phyloP scores from a whole-genome alignment of 2,113 vertebrate species.

The Hippocampus barbouri region DNA sequence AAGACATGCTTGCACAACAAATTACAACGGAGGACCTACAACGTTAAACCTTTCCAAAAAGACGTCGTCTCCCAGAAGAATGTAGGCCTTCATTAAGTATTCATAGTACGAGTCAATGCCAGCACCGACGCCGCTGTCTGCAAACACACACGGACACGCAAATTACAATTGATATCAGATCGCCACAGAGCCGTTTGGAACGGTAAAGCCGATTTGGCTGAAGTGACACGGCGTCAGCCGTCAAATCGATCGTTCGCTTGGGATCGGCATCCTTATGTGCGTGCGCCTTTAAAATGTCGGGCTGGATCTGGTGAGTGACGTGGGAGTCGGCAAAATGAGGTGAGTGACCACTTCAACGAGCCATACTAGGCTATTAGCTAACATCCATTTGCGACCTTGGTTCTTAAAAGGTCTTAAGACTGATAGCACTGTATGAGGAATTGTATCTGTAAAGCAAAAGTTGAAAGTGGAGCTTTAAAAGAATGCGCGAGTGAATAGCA shows the following conservation, averaged over 20 bases:
- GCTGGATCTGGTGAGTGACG: no score
- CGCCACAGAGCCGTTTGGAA: neutral
- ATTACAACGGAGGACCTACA: slow-evolving; percentile 70
- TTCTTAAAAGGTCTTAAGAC: neutral
- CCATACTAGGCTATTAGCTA: no score
- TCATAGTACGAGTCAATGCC: slow-evolving; percentile 98
- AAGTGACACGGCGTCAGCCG: no score
- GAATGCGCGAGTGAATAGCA: neutral
- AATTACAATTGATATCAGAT: neutral
- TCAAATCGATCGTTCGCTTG: no score
- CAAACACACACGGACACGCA: slow-evolving; percentile 19
- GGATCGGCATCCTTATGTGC: no score
- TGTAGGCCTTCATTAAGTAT: slow-evolving; percentile 97
- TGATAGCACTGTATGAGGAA: neutral
- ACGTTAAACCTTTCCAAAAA: slow-evolving; percentile 95
- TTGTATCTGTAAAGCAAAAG: neutral
- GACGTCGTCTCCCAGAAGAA: slow-evolving; percentile 91
- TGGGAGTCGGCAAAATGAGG: no score
- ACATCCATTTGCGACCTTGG: no score
- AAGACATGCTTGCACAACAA: neutral
- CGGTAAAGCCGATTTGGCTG: neutral
- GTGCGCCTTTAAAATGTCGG: no score
- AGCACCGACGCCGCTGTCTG: slow-evolving; percentile 96
- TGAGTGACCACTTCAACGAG: no score
- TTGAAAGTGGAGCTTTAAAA: neutral